Percentiles rank a stretch among this genome's conserved stretches.
Evolutionary conservation across 2,113 vertebrate species (phyloP).

Genomic region (Microcebus murinus): DNA sequence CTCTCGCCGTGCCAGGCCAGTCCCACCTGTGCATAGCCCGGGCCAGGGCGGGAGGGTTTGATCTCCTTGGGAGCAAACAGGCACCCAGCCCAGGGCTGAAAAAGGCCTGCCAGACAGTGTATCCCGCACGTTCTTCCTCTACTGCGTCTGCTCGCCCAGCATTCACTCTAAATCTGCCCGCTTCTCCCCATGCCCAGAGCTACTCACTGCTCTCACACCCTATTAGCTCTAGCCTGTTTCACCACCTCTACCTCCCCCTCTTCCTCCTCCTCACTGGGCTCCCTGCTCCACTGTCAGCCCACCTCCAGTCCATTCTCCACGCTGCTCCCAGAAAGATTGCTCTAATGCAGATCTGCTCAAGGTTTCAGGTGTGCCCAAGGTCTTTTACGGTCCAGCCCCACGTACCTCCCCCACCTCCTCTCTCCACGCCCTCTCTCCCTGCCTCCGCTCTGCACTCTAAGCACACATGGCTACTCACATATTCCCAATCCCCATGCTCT

Average conservation of each 20-base stretch:
- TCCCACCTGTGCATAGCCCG: fast-evolving
- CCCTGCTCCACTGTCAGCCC: not conserved
- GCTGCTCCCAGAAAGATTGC: not conserved
- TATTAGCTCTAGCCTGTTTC: not conserved
- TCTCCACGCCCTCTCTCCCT: too few species aligned
- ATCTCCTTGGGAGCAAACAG: not conserved
- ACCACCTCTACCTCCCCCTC: too few species aligned
- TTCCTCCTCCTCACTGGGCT: not conserved
- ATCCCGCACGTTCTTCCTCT: not conserved
- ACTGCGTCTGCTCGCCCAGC: not conserved
- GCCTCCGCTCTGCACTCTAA: not conserved
- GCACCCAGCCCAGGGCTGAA: too few species aligned
- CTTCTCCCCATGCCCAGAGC: not conserved
- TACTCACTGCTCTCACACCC: not conserved
- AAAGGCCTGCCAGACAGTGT: not conserved
- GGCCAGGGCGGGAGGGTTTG: not conserved
- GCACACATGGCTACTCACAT: fast-evolving
- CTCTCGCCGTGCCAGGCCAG: fast-evolving
- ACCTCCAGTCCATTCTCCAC: not conserved
- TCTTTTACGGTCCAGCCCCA: not conserved
- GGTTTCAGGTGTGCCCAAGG: not conserved
- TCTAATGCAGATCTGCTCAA: not conserved
- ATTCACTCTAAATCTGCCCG: not conserved
- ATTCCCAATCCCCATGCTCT: not conserved
- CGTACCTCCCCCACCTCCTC: too few species aligned